Percentiles rank a stretch among this genome's conserved stretches.
phyloP scores from a whole-genome alignment of 2,113 vertebrate genomes.

The Castor canadensis region DNA sequence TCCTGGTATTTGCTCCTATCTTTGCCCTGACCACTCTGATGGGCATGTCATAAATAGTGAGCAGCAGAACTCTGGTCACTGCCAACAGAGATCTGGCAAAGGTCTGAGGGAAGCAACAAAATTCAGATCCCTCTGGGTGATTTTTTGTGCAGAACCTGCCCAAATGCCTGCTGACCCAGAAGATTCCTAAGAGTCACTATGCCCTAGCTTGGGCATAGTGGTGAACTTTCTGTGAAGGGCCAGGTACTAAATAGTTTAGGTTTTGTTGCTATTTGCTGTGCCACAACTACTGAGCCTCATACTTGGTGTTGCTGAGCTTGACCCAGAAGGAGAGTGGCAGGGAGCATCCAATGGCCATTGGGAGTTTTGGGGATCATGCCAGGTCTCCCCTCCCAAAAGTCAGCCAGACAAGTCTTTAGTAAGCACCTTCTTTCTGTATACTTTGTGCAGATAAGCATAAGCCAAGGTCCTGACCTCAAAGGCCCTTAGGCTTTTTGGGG shows the following conservation, averaged over 20 bases:
- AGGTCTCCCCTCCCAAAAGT: background rate
- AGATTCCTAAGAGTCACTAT: background rate
- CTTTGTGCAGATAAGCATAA: background rate
- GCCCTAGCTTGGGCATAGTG: background rate
- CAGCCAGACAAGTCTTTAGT: background rate
- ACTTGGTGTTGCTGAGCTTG: background rate
- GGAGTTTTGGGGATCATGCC: background rate
- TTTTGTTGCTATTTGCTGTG: no score
- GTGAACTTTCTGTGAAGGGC: no score
- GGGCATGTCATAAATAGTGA: background rate
- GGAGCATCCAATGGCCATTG: background rate
- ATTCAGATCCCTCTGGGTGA: background rate
- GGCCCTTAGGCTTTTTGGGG: background rate
- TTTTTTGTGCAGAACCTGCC: background rate
- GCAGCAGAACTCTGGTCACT: background rate
- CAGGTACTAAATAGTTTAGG: no score
- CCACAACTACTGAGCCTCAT: background rate
- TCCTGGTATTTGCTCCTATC: background rate
- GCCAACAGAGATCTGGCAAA: background rate
- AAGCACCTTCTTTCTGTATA: background rate
- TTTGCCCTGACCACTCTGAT: background rate
- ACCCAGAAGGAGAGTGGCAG: background rate
- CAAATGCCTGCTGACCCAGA: background rate
- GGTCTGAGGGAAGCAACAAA: background rate
- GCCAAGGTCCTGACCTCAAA: background rate